Base-by-base conservation (phyloP, 1,140 invertebrate genomes). In the Drosophila nasuta region DNA sequence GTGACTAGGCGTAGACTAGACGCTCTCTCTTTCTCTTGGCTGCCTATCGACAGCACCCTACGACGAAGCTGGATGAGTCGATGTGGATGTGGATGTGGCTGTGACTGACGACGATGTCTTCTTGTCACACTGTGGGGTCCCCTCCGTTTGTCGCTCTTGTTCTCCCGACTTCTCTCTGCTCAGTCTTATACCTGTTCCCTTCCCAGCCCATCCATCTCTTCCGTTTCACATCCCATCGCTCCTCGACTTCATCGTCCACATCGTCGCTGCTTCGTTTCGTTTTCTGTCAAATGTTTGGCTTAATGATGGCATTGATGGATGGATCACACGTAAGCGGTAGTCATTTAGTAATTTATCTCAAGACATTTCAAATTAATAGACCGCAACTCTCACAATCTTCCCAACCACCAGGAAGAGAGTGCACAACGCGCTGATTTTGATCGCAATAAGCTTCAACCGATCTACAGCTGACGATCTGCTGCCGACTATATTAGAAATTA, bases 301-400 rank as follows among this genome's bases (percentile, higher is more conserved):
- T 89, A 89, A 89, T 89, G 85, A 89, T 89, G 85, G 85, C 85
- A 89, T 85, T 89, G 85, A 89, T 89, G 85, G 85, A 89, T 89
- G 85, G 85, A 89, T 89, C 85, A 89, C 85, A 89, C 85, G 85
- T 88, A 88, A 88, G 85, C 85, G 85, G 69, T 71, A 88, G 85
- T 89, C 85, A 81, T 89, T 88, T 88, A 81, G 85, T 88, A 88
- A 88, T 88, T 88, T 88, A 88, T 88, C 85, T 89, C 75, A 58
- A 74, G 71, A 80, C 85, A 79, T 89, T 88, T 88, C 81, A 89
- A 88, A 88, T 88, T 89, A 88, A 88, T 88, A 88, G 85, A 88
- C 70, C 69, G 75, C 69, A 73, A 66, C 62, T 73, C 73, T 57
- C 56, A 62, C 71, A 74, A 68, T 52, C 62, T 68, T 49, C 48